phyloP scores from a whole-genome alignment of 2,888 invertebrate species.

The Empis livida region DNA sequence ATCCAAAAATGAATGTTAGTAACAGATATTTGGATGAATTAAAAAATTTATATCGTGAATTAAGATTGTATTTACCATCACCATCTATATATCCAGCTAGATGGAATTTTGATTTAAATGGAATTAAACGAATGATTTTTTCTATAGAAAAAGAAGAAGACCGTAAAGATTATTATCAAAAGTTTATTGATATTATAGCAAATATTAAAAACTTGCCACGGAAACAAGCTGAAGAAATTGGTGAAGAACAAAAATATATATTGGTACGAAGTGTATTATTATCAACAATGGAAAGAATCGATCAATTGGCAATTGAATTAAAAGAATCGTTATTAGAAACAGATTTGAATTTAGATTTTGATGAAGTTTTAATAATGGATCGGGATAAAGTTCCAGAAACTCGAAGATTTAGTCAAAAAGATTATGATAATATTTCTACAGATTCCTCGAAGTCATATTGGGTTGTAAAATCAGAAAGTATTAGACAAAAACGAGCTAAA shows the following conservation, averaged over 20 bases:
- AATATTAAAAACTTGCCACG: background rate
- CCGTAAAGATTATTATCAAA: background rate
- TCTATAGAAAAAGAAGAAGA: background rate
- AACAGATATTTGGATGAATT: background rate
- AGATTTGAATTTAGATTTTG: constrained; percentile 5
- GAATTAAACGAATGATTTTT: background rate
- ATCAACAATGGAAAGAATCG: constrained; percentile 4
- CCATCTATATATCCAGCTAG: background rate
- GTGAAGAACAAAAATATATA: constrained; percentile 8
- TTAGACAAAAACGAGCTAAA: constrained; percentile 4
- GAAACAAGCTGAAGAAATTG: background rate
- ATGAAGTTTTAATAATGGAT: constrained; percentile 7
- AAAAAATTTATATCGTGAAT: background rate
- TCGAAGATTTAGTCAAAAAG: background rate
- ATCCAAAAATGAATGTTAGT: background rate
- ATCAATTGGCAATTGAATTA: background rate
- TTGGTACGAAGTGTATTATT: constrained; percentile 7
- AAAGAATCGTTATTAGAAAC: background rate
- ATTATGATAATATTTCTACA: background rate
- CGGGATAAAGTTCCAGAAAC: background rate
- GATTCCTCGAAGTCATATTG: background rate
- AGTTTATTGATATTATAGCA: background rate
- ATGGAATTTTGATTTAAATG: background rate
- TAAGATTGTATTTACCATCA: background rate
- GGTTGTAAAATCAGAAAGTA: constrained; percentile 6